Evolutionary conservation across 2,888 invertebrate genomes (phyloP), one percentile per base, ranked within the genome.

Genomic region (Diloba caeruleocephala): DNA sequence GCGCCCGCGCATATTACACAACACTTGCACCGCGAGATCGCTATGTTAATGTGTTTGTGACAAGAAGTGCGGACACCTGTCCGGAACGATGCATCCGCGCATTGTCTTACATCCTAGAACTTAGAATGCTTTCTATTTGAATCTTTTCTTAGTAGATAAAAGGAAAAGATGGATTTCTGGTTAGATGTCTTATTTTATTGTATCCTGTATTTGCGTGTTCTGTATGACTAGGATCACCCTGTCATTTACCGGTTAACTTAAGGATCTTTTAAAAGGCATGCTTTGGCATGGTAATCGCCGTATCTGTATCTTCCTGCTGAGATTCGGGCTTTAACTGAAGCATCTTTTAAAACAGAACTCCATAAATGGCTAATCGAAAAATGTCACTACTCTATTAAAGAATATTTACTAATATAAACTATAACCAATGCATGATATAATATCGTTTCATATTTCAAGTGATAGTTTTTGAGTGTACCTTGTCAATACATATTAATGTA

Each of bases 41-140:
- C 56, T 78, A 84, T 81, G 79, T 67, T 76, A 82, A 83, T 81
- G 71, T 43, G 26, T 26, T 42, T 45, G 38, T 52, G 68, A 71
- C 61, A 58, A 68, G 65, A 67, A 65, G 63, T 52, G 56, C 63
- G 74, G 78, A 74, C 89, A 91, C 88, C 90, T 89, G 90, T 85
- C 88, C 90, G 92, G 91, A 88, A 89, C 88, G 74, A 73, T 55
- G 77, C 84, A 90, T 92, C 92, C 92, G 92, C 81, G 70, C 90
- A 90, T 91, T 92, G 92, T 91, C 78, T 82, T 56, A 72, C 74
- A 85, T 87, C 84, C 81, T 79, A 84, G 80, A 80, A 85, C 78
- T 43, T 9, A 25, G 81, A 77, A 74, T 49, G 58, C 44, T 73
- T 62, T 62, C 59, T 68, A 66, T 69, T 67, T 70, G 56, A 64